phyloP scores from a whole-genome alignment of 2,113 vertebrate species.

The Lanius ludovicianus region DNA sequence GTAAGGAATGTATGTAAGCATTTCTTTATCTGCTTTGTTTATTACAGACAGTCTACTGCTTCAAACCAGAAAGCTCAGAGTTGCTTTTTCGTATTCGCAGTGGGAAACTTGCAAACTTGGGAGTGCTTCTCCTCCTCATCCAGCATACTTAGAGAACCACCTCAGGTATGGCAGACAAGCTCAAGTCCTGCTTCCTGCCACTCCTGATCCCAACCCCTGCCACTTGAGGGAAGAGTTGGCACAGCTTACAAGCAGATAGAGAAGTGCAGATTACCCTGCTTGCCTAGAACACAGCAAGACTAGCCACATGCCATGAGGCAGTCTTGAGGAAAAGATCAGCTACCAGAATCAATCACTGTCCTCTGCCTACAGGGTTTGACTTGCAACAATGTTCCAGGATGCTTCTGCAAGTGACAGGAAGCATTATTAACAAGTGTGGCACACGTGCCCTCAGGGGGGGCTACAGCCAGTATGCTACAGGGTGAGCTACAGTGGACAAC shows the following conservation, averaged over 20 bases:
- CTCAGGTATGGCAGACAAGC: rapidly evolving
- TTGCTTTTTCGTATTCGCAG: background rate
- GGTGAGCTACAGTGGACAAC: background rate
- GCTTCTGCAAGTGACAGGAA: background rate
- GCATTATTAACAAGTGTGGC: background rate
- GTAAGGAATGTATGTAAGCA: background rate
- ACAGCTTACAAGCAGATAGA: background rate
- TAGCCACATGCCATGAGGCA: background rate
- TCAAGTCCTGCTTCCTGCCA: background rate
- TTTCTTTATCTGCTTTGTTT: background rate
- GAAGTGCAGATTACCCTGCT: background rate
- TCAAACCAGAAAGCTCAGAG: background rate
- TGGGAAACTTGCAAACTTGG: background rate
- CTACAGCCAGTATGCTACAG: background rate
- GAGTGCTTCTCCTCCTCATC: background rate
- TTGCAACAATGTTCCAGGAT: background rate
- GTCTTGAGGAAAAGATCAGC: background rate
- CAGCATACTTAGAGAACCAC: background rate
- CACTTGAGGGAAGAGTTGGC: background rate
- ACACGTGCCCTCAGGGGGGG: background rate
- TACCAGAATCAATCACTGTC: background rate
- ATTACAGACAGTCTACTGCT: background rate
- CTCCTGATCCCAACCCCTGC: background rate
- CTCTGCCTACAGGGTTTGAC: background rate
- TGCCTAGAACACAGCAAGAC: background rate